Base-by-base conservation (phyloP, 92 coral and sea anemone species). In the Palythoa heliodiscus region DNA sequence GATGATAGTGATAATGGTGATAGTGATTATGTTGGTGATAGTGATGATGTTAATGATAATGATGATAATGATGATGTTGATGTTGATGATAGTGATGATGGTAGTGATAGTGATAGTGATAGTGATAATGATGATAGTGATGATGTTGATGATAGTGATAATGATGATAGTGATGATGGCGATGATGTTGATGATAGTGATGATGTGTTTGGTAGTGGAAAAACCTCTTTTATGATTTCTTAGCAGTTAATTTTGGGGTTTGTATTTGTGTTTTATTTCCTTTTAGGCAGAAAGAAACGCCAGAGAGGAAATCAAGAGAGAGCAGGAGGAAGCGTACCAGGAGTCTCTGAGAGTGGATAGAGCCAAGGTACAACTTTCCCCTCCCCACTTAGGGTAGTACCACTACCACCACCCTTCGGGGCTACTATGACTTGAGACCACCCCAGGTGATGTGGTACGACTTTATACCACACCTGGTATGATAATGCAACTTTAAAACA, bases 251-350 rank as follows among this genome's bases (percentile, higher is more conserved):
- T 11, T 52, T 23, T 40, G 19, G 14, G 60, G 16, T 24, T 11
- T 53, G 52, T 64, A 39, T 47, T 48, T 39, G 5, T 67, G 39
- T 52, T 7, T n/a, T 64, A 3, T 87, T 75, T 52, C 83, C 23
- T n/a, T 83, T 67, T 39, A 96, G 99, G 94, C 90, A 13, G 99
- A 96, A 76, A 93, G 99, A 25, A 92, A 89, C 81, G 96, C 94
- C 3, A 92, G 99, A 7, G 99, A 95, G 85, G 48, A 84, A 66
- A 92, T 96, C 84, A 88, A 90, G 57, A 85, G 97, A 72, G 98
- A 96, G 82, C 99, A 96, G 61, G 99, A 96, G 78, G 95, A 92
- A 70, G 99, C 95, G 17, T 96, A 96, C 87, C 95, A 93, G 86
- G 97, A 93, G 68, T 96, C 99, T 4, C 92, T 96, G 17, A 91